Percentiles rank a stretch among this genome's conserved stretches.
Conservation (phyloP, 2,797 vertebrate species). For the Leuciscus waleckii region DNA sequence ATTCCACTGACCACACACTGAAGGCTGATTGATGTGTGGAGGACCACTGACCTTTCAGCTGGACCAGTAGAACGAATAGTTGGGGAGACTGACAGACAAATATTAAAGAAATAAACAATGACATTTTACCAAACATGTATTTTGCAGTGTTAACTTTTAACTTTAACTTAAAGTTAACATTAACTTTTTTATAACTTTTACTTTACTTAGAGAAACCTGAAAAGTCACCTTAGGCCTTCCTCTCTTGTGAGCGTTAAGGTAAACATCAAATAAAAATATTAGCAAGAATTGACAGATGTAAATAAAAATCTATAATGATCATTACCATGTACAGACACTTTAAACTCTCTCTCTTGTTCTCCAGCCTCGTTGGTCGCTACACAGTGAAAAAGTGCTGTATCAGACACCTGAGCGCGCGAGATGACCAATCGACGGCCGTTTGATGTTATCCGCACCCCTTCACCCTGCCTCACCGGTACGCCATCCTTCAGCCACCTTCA, state of each 20-base stretch:
- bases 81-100: conserved; percentile 84
- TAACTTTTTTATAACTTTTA: not conserved
- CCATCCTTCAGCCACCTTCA: conserved; percentile 89
- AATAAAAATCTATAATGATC: not conserved
- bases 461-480: conserved; percentile 77
- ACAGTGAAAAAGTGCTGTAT: conserved; percentile 89
- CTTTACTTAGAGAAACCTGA: not conserved
- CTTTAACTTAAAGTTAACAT: too few relatives aligned
- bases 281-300: not conserved
- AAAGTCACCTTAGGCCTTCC: not conserved
- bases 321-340: conserved; percentile 90
- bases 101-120: conserved; percentile 21
- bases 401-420: conserved; percentile 85
- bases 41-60: conserved; percentile 84
- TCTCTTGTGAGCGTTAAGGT: not conserved
- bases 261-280: conserved; percentile 4
- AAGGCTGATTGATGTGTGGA: conserved; percentile 81
- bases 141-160: too few relatives aligned
- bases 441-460: conserved; percentile 78
- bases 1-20: conserved; percentile 91
- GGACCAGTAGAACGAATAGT: conserved; percentile 84
- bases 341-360: conserved; percentile 85
- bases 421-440: conserved; percentile 86
- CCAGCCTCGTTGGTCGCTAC: conserved; percentile 91
- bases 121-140: not conserved